A percentile compares a stretch with the other conserved stretches of the same genome.
Conservation (phyloP, 2,888 invertebrate genomes). For the Cylloceria caligata region DNA sequence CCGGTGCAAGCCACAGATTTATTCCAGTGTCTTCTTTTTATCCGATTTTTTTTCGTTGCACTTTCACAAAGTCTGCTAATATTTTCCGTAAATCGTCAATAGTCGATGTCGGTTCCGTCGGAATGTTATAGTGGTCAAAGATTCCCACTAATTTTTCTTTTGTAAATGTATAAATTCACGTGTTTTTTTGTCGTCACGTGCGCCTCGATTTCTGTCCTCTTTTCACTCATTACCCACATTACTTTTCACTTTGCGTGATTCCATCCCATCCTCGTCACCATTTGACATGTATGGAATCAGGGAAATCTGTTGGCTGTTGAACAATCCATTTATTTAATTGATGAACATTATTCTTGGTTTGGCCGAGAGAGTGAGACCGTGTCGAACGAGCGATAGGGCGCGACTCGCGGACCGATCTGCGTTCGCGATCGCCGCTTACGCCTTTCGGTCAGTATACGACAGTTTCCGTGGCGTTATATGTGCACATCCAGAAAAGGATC, state of each 20-base stretch:
- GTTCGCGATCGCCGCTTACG: too few relatives aligned
- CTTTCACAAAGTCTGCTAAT: neutral
- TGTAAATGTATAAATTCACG: conserved; percentile 13
- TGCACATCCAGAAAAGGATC: too few relatives aligned
- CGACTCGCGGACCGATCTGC: too few relatives aligned
- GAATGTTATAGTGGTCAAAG: conserved; percentile 10
- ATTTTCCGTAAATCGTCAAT: conserved; percentile 8
- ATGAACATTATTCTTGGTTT: too few relatives aligned
- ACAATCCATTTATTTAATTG: too few relatives aligned
- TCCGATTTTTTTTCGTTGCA: neutral
- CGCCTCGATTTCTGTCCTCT: conserved; percentile 6
- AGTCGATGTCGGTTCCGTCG: neutral
- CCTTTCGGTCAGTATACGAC: too few relatives aligned
- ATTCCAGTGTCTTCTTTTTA: conserved; percentile 1
- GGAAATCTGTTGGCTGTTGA: too few relatives aligned
- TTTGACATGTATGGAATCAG: too few relatives aligned
- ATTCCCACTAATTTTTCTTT: neutral
- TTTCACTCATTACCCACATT: neutral
- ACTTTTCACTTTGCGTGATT: conserved; percentile 7
- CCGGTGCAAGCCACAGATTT: neutral
- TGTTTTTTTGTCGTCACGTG: neutral
- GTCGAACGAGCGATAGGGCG: too few relatives aligned
- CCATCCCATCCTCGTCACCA: conserved; percentile 12
- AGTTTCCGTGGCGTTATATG: too few relatives aligned
- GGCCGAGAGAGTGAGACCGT: too few relatives aligned